Evolutionary conservation across 2,888 invertebrate species (phyloP).

Genomic region (Philaethria dido): DNA sequence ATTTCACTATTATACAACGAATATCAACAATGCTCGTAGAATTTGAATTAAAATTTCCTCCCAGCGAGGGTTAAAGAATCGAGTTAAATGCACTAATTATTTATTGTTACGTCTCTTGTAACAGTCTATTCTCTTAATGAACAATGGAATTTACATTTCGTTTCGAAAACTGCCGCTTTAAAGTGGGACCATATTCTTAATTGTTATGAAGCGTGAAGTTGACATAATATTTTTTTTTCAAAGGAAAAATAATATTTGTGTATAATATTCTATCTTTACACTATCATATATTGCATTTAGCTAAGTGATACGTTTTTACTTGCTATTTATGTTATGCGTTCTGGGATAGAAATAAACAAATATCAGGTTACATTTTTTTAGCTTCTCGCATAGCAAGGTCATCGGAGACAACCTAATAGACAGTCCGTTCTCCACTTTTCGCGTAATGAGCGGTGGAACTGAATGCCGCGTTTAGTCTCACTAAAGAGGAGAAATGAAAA

Average conservation of each 20-base stretch:
- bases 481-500: too few species aligned
- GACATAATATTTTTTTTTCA: not conserved
- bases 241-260: not conserved
- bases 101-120: slow-evolving; percentile 18
- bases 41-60: slow-evolving; percentile 12
- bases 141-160: slow-evolving; percentile 27
- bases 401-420: too few species aligned
- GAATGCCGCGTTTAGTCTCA: too few species aligned
- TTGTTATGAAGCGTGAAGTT: not conserved
- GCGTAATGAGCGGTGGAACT: too few species aligned
- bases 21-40: slow-evolving; percentile 4
- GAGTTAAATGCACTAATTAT: slow-evolving; percentile 27
- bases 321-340: too few species aligned
- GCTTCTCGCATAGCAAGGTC: too few species aligned
- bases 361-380: too few species aligned
- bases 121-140: slow-evolving; percentile 26
- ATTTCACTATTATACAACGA: not conserved
- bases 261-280: too few species aligned
- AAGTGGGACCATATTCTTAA: not conserved
- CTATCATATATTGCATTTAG: too few species aligned
- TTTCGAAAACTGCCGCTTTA: slow-evolving; percentile 19
- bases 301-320: too few species aligned
- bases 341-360: too few species aligned
- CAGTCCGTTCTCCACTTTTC: too few species aligned
- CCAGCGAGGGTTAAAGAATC: slow-evolving; percentile 4